Evolutionary conservation across 1,140 invertebrate species (phyloP).

Genomic region (Phortica variegata): DNA sequence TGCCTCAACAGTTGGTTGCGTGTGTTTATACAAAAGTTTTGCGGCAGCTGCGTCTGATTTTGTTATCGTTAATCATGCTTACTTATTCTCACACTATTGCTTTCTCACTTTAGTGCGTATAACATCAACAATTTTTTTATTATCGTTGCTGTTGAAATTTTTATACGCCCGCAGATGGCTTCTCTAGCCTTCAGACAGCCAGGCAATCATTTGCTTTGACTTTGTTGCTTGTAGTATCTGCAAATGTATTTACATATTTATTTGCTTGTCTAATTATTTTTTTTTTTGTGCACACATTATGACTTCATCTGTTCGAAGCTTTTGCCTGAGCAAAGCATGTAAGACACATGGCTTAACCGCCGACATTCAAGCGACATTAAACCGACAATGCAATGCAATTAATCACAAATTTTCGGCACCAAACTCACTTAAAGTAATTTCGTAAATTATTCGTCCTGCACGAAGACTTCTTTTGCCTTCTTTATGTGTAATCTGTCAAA

Average conservation of each 20-base stretch:
- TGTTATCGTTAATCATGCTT: not conserved
- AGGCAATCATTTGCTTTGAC: slow-evolving; percentile 5
- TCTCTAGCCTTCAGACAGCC: not conserved
- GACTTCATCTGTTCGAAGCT: no score
- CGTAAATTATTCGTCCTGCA: no score
- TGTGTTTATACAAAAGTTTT: no score
- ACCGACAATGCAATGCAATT: slow-evolving; percentile 5
- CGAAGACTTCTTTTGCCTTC: slow-evolving; percentile 6
- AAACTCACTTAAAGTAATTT: no score
- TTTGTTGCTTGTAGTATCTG: no score
- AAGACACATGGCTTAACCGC: no score
- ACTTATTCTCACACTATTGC: not conserved
- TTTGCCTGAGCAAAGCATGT: no score
- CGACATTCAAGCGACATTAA: no score
- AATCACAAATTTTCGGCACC: slow-evolving; percentile 6
- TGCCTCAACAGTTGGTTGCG: no score
- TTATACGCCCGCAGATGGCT: not conserved
- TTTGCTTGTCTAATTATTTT: no score
- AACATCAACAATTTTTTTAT: not conserved
- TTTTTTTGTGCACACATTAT: no score
- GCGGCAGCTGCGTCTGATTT: not conserved
- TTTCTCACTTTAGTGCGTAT: not conserved
- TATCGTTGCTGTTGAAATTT: not conserved
- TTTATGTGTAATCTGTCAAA: slow-evolving; percentile 45
- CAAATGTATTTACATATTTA: no score